These are phyloP conservation scores for Limenitis camilla DNA, from an alignment of 2,888 invertebrate genomes.

Conservation along the genomic window DNA sequence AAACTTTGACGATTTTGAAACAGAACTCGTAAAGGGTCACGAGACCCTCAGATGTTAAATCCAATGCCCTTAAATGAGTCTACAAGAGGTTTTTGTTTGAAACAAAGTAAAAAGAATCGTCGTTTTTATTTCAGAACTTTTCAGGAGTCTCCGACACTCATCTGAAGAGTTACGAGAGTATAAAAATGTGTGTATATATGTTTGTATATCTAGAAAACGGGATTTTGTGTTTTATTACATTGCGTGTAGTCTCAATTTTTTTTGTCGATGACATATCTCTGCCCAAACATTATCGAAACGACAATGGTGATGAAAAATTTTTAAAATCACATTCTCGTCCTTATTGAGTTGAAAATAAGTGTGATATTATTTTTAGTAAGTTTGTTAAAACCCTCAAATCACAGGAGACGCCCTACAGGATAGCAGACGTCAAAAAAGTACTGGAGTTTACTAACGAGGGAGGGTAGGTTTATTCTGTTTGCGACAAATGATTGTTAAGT, in stretches of 20 bases:
- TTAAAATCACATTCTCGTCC: constrained; percentile 14
- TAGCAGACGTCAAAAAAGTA: constrained; percentile 68
- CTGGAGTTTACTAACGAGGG: constrained; percentile 63
- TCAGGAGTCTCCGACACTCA: constrained; percentile 48
- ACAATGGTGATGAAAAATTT: constrained; percentile 6
- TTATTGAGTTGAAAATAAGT: constrained; percentile 21
- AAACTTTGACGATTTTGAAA: neutral
- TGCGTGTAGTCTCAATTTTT: constrained; percentile 8
- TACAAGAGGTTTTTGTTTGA: constrained; percentile 22
- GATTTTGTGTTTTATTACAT: constrained; percentile 37
- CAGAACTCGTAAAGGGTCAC: constrained; percentile 3
- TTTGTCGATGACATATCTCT: neutral
- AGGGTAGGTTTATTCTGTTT: constrained; percentile 53
- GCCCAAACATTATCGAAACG: constrained; percentile 9
- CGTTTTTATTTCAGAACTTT: constrained; percentile 23
- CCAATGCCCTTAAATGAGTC: constrained; percentile 9
- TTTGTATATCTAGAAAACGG: neutral
- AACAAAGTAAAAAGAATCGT: constrained; percentile 22
- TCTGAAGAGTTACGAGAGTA: constrained; percentile 50
- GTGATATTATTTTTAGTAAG: constrained; percentile 26
- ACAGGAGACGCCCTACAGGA: constrained; percentile 53
- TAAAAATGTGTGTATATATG: constrained; percentile 32
- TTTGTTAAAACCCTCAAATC: constrained; percentile 48
- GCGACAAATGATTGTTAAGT: constrained; percentile 36
- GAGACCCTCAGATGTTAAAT: constrained; percentile 1